Conservation (phyloP, 2,113 vertebrate genomes). For the Sterrhoptilus dennistouni region DNA sequence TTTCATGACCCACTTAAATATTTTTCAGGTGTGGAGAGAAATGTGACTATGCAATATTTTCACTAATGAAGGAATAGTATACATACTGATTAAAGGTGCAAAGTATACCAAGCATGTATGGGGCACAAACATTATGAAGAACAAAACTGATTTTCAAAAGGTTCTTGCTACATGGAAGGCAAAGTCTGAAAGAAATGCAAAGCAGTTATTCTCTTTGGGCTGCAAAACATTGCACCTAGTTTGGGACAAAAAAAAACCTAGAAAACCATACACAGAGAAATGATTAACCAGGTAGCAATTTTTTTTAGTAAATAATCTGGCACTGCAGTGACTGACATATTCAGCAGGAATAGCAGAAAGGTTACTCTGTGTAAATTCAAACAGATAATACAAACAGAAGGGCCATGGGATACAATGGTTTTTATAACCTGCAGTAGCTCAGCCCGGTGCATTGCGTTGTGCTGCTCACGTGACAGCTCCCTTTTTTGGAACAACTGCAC, state of each 20-base stretch:
- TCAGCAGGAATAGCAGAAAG: background rate
- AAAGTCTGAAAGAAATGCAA: background rate
- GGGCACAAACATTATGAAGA: background rate
- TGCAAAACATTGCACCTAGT: background rate
- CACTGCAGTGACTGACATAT: background rate
- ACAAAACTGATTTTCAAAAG: background rate
- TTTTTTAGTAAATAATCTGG: background rate
- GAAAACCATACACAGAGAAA: background rate
- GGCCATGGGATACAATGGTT: background rate
- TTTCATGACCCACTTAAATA: background rate
- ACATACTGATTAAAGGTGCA: background rate
- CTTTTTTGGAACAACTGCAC: background rate
- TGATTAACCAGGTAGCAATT: background rate
- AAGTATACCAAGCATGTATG: background rate
- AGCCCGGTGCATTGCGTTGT: accelerated
- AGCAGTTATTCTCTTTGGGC: background rate
- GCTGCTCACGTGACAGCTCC: background rate
- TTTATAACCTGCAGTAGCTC: background rate
- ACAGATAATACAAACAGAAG: background rate
- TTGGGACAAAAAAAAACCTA: background rate
- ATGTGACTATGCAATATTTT: background rate
- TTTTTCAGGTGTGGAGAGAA: background rate
- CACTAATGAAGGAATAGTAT: background rate
- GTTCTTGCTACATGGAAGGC: background rate
- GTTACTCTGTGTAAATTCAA: background rate